Conservation (phyloP, 1,140 invertebrate species). For the Drosophila sturtevanti region DNA sequence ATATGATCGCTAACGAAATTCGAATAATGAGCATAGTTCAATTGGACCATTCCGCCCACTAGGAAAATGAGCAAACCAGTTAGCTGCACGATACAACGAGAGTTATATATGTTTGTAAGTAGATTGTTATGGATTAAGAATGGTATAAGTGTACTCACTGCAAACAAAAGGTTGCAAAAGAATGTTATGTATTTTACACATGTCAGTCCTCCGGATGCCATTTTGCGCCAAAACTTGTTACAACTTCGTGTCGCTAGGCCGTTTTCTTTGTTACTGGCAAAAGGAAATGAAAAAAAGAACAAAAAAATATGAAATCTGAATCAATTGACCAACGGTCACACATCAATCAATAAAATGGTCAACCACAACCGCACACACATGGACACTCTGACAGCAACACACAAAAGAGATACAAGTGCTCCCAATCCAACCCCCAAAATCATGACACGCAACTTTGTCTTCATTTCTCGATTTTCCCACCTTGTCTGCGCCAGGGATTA, state of each 20-base stretch:
- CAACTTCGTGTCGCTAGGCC: constrained; percentile 20
- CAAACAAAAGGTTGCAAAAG: constrained; percentile 92
- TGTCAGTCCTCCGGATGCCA: constrained; percentile 88
- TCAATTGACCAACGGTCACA: constrained; percentile 34
- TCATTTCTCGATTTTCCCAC: constrained; percentile 21
- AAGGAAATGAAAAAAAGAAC: constrained; percentile 20
- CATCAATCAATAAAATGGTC: constrained; percentile 66
- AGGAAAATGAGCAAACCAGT: constrained; percentile 89
- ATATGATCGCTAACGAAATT: constrained; percentile 87
- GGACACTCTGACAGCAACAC: constrained; percentile 10
- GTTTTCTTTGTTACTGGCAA: constrained; percentile 27
- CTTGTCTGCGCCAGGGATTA: constrained; percentile 56
- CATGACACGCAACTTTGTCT: constrained; percentile 43
- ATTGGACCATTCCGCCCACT: constrained; percentile 88
- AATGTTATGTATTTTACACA: constrained; percentile 93
- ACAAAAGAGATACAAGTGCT: constrained; percentile 28
- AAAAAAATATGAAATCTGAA: constrained; percentile 39
- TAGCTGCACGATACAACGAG: constrained; percentile 84
- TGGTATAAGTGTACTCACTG: constrained; percentile 85
- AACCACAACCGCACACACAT: constrained; percentile 31
- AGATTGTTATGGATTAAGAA: neutral
- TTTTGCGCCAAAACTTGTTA: constrained; percentile 49
- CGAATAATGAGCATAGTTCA: constrained; percentile 87
- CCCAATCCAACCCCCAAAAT: constrained; percentile 62
- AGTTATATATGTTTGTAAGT: neutral